Base-by-base conservation (phyloP, 2,113 vertebrate genomes). In the Theristicus caerulescens region DNA sequence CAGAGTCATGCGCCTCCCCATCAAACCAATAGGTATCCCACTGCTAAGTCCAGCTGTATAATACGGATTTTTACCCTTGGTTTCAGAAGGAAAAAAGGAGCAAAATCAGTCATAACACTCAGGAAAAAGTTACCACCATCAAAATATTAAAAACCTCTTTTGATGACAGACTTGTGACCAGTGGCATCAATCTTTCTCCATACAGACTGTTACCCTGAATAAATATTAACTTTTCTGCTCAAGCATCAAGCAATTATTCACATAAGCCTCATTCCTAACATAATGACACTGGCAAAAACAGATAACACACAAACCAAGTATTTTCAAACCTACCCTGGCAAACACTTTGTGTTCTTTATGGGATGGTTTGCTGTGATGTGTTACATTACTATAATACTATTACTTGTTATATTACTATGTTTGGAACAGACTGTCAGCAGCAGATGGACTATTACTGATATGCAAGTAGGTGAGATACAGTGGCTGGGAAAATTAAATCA, bases 391-490 rank as follows among this genome's bases (percentile, higher is more conserved):
- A 42, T 94, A 93, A 62, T 80, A 85, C 58, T 59, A 93, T 91
- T 79, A 64, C 66, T 96, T 69, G 86, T 70, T 86, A 46, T 88
- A 82, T 85, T 69, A 49, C 57, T 61, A 36, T 20, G 8, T 59
- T 87, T 95, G 93, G 93, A 97, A 94, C 78, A 93, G 92, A 82
- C 64, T 96, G 92, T 47, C 82, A 84, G 82, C 77, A 96, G 94
- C 96, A 97, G 96, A 94, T 95, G 95, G 94, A 88, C 86, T 93
- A 93, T 95, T 94, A 94, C 74, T 88, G 91, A 80, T 93, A 85
- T 15, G 46, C 38, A 95, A 94, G 86, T 85, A 91, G 94, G 93
- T 97, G 73, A 95, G 81, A 91, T 62, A 79, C 70, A 76, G 83
- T 77, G 81, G 36, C 66, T 91, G 78, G 49, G 77, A 73, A 94